phyloP scores from a whole-genome alignment of 2,113 vertebrate genomes.

The Hymenochirus boettgeri region DNA sequence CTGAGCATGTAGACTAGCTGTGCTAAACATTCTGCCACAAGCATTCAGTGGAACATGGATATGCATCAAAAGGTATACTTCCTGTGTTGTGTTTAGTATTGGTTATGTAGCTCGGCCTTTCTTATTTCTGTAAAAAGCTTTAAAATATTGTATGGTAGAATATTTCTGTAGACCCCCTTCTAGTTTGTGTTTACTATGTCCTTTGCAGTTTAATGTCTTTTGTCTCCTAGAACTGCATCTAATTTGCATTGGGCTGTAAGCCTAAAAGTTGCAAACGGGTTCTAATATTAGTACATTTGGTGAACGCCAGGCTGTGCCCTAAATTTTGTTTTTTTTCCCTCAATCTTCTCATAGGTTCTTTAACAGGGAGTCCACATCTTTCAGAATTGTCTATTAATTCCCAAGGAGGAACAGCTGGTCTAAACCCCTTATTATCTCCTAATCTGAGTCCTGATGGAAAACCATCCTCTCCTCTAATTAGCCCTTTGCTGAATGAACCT shows the following conservation, averaged over 20 bases:
- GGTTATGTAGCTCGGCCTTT: slow-evolving; percentile 50
- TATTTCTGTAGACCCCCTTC: slow-evolving; percentile 17
- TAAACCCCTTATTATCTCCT: slow-evolving; percentile 73
- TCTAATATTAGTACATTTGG: background rate
- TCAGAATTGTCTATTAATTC: slow-evolving; percentile 78
- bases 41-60: slow-evolving; percentile 68
- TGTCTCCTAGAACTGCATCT: background rate
- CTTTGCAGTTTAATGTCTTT: background rate
- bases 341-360: slow-evolving; percentile 67
- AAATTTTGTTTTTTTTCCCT: slow-evolving; percentile 45
- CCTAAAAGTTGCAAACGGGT: background rate
- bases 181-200: slow-evolving; percentile 13
- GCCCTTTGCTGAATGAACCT: slow-evolving; percentile 85
- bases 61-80: slow-evolving; percentile 67
- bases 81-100: slow-evolving; percentile 61
- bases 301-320: slow-evolving; percentile 22
- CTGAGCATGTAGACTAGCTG: slow-evolving; percentile 49
- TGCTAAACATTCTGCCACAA: slow-evolving; percentile 66
- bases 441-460: slow-evolving; percentile 80
- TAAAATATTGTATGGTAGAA: slow-evolving; percentile 8
- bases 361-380: slow-evolving; percentile 79
- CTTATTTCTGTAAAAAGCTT: slow-evolving; percentile 18
- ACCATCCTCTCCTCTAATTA: slow-evolving; percentile 85
- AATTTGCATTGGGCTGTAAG: background rate
- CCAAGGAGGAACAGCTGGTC: slow-evolving; percentile 70